Evolutionary conservation across 2,888 invertebrate genomes (phyloP).

Genomic region (Ceraclea dissimilis): DNA sequence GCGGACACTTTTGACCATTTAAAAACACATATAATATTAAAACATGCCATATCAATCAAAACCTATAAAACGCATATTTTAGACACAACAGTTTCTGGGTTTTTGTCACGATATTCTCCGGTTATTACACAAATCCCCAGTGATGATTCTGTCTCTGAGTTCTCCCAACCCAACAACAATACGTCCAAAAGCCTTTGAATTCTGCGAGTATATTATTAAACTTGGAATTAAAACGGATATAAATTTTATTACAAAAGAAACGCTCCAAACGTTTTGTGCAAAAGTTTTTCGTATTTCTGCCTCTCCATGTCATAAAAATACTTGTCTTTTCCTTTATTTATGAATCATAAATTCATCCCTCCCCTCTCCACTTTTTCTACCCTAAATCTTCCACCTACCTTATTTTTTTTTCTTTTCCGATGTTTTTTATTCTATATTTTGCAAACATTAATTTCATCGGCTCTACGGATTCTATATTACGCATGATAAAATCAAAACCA

Average conservation of each 20-base stretch:
- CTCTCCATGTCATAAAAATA: constrained; percentile 22
- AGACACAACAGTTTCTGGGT: too few relatives aligned
- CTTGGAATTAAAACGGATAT: constrained; percentile 13
- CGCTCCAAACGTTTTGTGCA: constrained; percentile 6
- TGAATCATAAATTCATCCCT: constrained; percentile 19
- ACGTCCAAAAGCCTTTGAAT: constrained; percentile 16
- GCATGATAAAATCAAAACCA: too few relatives aligned
- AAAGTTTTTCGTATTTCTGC: constrained; percentile 14
- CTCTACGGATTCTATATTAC: too few relatives aligned
- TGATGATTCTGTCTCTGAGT: background rate
- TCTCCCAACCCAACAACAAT: constrained; percentile 9
- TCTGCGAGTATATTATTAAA: background rate
- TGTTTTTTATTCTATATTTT: too few relatives aligned
- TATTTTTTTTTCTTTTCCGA: background rate
- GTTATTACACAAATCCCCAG: too few relatives aligned
- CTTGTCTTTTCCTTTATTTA: constrained; percentile 20
- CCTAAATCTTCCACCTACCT: constrained; percentile 3
- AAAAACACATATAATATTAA: too few relatives aligned
- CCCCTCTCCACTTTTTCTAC: constrained; percentile 1
- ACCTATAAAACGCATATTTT: too few relatives aligned
- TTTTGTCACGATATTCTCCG: too few relatives aligned
- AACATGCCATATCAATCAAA: too few relatives aligned
- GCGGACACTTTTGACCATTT: too few relatives aligned
- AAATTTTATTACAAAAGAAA: constrained; percentile 16
- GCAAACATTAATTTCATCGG: too few relatives aligned